A percentile compares a stretch with the other conserved stretches of the same genome.
phyloP scores from a whole-genome alignment of 1,140 invertebrate species.

The Tetragonula clypearis region DNA sequence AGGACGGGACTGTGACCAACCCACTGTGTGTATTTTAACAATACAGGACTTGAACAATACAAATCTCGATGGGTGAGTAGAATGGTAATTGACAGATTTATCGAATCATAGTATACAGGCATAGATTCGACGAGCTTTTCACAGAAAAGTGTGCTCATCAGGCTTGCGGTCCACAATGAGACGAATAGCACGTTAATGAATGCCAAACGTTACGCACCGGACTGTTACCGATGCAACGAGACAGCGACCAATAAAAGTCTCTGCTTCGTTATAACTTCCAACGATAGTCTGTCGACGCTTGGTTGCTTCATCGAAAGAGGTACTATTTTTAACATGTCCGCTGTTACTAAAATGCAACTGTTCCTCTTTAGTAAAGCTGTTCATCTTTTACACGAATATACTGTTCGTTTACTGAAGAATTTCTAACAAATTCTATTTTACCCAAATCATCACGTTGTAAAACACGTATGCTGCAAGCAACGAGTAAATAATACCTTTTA shows the following conservation, averaged over 20 bases:
- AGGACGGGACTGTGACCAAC: conserved; percentile 54
- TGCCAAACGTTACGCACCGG: not conserved
- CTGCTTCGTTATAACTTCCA: conserved; percentile 18
- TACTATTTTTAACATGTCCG: not conserved
- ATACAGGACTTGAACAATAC: not conserved
- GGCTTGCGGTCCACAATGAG: conserved; percentile 28
- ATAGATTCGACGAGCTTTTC: not conserved
- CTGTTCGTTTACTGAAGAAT: no score
- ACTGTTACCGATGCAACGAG: conserved; percentile 26
- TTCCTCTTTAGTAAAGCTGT: not conserved
- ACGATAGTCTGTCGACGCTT: conserved; percentile 1
- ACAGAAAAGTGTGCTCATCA: not conserved
- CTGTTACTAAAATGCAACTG: not conserved
- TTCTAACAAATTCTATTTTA: no score
- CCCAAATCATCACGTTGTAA: no score
- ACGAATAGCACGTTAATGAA: conserved; percentile 21
- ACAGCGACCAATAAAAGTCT: conserved; percentile 1
- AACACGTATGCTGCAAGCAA: no score
- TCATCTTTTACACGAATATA: not conserved
- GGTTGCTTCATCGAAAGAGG: conserved; percentile 57
- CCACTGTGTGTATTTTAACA: conserved; percentile 33
- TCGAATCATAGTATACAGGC: not conserved
- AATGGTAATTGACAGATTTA: not conserved
- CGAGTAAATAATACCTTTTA: no score
- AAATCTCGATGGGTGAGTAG: conserved; percentile 28